Evolutionary conservation across 2,888 invertebrate genomes (phyloP).

Genomic region (Caenorhabditis zanzibari): DNA sequence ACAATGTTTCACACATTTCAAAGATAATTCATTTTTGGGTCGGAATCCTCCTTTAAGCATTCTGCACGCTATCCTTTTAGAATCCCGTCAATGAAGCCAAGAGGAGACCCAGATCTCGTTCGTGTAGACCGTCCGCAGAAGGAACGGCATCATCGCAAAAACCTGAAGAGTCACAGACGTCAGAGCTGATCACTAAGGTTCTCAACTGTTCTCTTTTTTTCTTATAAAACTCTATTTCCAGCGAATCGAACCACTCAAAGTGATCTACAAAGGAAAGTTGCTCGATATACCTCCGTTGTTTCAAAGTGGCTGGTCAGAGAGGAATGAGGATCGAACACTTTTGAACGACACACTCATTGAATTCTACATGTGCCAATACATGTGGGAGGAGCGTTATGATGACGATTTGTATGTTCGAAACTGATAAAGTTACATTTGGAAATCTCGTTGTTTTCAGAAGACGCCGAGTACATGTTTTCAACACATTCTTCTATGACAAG

Average conservation of each 20-base stretch:
- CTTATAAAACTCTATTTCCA: not conserved
- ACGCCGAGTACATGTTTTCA: conserved; percentile 11
- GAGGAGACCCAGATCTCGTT: no score
- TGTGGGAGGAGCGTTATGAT: conserved; percentile 10
- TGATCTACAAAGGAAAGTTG: not conserved
- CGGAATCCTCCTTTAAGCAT: no score
- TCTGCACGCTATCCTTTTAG: no score
- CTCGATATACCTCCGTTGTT: conserved; percentile 30
- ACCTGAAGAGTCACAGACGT: no score
- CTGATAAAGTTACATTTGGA: no score
- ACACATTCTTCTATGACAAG: conserved; percentile 33
- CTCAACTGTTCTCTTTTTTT: not conserved
- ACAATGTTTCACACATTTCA: no score
- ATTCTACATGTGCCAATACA: conserved; percentile 29
- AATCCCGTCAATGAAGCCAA: no score
- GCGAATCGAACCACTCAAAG: not conserved
- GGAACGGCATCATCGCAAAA: no score
- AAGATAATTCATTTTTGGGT: no score
- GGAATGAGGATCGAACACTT: conserved; percentile 21
- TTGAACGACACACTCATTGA: conserved; percentile 40
- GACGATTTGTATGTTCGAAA: conserved; percentile 1
- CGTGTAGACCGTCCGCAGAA: no score
- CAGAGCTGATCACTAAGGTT: not conserved
- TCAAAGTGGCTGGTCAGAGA: not conserved
- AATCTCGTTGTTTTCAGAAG: not conserved